Base-by-base conservation (phyloP, 2,888 invertebrate species). In the Hybos culiciformis region DNA sequence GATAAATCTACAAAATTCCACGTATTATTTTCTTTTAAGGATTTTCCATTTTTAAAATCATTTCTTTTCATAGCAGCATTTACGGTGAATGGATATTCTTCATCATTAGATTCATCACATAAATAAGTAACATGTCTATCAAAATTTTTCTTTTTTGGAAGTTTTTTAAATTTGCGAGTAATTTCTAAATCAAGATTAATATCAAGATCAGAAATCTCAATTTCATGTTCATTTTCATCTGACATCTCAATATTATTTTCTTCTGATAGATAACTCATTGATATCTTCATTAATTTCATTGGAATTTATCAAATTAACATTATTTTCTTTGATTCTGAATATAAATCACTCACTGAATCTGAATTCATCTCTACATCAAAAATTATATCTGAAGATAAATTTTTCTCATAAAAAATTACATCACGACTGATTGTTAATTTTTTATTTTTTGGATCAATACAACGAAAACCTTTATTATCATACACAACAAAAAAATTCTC, bases 401-500 rank as follows among this genome's bases (percentile, higher is more conserved):
- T 23, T 23, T 23, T 5, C 9, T 23, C 23, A 23, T 23, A 23
- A 23, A 23, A 23, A 5, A 23, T n/a, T n/a, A n/a, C n/a, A n/a
- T n/a, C n/a, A n/a, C n/a, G n/a, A n/a, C n/a, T n/a, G n/a, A n/a
- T n/a, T n/a, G n/a, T n/a, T n/a, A n/a, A n/a, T n/a, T n/a, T n/a
- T n/a, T n/a, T n/a, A n/a, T n/a, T n/a, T n/a, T n/a, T n/a, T n/a
- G n/a, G n/a, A n/a, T n/a, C n/a, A n/a, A n/a, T n/a, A n/a, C n/a
- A n/a, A n/a, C n/a, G n/a, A n/a, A n/a, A n/a, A n/a, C n/a, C n/a
- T n/a, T n/a, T n/a, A n/a, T n/a, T n/a, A 6, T 6, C 12, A 26
- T 26, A 26, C 3, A 9, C 26, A 2, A 41, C 34, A 29, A 50
- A 49, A 15, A 48, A 17, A 21, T 41, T 42, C 33, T 46, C 43